phyloP scores from a whole-genome alignment of 2,113 vertebrate genomes.

The Empidonax traillii region DNA sequence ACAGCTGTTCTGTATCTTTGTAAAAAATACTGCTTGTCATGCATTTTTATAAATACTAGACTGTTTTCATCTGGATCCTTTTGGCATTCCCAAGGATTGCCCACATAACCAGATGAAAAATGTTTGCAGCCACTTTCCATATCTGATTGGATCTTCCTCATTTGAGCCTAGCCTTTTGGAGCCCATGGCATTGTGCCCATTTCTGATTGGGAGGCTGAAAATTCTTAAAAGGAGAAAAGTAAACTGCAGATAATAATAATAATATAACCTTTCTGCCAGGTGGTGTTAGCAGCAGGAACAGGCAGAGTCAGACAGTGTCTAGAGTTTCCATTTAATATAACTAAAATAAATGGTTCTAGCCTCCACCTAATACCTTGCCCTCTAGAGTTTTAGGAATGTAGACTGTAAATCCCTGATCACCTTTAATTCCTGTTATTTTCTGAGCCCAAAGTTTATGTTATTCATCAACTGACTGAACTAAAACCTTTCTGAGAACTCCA shows the following conservation, averaged over 20 bases:
- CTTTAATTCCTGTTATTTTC: conserved; percentile 18
- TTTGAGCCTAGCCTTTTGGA: background rate
- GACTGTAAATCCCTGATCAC: conserved; percentile 30
- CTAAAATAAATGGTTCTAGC: conserved; percentile 46
- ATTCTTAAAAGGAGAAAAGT: conserved; percentile 24
- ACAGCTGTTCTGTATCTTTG: background rate
- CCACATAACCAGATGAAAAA: background rate
- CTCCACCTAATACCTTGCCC: conserved; percentile 20
- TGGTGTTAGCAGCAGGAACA: conserved; percentile 14
- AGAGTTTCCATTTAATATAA: conserved; percentile 40
- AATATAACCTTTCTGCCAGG: conserved; percentile 37
- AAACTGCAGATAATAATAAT: conserved; percentile 23
- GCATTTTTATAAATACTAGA: background rate
- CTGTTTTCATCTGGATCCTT: background rate
- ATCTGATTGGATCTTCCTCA: background rate
- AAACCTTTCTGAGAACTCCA: background rate
- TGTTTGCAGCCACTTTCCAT: background rate
- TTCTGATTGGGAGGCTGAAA: background rate
- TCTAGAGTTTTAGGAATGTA: conserved; percentile 45
- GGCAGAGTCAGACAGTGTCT: conserved; percentile 5
- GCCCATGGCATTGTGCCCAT: background rate
- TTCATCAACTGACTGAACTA: background rate
- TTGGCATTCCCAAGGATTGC: background rate
- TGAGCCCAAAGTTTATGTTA: background rate
- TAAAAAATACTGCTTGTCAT: background rate